Evolutionary conservation across 2,113 vertebrate species (phyloP).

Genomic region (Phodopus roborovskii): DNA sequence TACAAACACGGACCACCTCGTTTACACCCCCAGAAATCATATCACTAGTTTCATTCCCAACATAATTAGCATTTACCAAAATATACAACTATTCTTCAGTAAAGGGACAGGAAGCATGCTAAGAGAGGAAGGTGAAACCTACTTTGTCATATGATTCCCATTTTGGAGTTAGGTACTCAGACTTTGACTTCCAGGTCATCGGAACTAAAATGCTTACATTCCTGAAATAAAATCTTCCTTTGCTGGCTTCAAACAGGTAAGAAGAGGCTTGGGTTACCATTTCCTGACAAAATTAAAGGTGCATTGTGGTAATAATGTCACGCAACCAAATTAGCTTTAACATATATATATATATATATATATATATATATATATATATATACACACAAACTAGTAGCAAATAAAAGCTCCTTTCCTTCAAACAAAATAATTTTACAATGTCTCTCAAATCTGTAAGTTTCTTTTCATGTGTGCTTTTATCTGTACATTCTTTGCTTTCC

Average conservation of each 20-base stretch:
- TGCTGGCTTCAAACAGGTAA: conserved; percentile 83
- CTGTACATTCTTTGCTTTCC: not conserved
- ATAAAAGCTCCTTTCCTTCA: not conserved
- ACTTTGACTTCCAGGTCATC: conserved; percentile 79
- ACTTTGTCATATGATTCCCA: conserved; percentile 87
- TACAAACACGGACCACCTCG: not conserved
- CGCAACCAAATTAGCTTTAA: not conserved
- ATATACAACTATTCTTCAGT: conserved; percentile 15
- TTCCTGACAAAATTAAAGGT: conserved; percentile 77
- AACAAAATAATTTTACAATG: conserved; percentile 8
- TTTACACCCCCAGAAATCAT: not conserved
- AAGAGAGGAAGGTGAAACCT: conserved; percentile 34
- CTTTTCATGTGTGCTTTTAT: not conserved
- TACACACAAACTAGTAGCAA: not conserved
- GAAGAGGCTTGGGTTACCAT: conserved; percentile 84
- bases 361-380: too few species aligned
- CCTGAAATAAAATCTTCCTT: conserved; percentile 84
- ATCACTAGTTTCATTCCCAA: conserved; percentile 25
- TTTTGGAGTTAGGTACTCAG: conserved; percentile 76
- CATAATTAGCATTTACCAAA: conserved; percentile 40
- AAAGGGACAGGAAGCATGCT: not conserved
- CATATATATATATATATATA: too few species aligned
- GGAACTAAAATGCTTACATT: conserved; percentile 87
- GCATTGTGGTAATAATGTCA: conserved; percentile 11
- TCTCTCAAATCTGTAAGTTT: not conserved